phyloP scores from a whole-genome alignment of 2,113 vertebrate species.

The Heterocephalus glaber region DNA sequence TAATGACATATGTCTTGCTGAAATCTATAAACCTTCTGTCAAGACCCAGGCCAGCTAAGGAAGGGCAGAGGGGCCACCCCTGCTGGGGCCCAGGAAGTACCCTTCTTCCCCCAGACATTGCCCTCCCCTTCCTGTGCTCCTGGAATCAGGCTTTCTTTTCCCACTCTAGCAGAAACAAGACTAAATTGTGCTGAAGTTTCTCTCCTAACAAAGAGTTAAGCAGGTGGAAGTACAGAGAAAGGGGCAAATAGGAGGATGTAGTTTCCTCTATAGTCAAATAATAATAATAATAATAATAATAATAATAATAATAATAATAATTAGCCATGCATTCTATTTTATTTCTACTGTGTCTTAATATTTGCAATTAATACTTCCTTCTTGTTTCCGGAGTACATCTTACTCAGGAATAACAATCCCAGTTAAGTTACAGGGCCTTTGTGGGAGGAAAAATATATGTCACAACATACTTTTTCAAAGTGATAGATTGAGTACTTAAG shows the following conservation, averaged over 20 bases:
- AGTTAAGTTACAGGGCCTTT: constrained; percentile 38
- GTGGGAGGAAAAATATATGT: background rate
- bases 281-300: too few relatives aligned
- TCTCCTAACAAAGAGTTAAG: background rate
- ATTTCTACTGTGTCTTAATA: constrained; percentile 49
- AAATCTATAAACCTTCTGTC: background rate
- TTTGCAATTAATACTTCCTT: constrained; percentile 48
- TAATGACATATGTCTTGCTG: background rate
- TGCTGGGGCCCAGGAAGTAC: background rate
- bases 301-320: constrained; percentile 57
- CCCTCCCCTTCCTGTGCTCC: background rate
- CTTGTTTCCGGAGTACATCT: constrained; percentile 54
- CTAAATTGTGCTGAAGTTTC: background rate
- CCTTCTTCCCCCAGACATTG: background rate
- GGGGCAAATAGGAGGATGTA: background rate
- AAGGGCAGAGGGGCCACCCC: background rate
- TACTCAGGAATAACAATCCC: background rate
- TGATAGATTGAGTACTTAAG: constrained; percentile 7
- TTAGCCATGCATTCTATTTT: constrained; percentile 62
- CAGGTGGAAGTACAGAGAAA: background rate
- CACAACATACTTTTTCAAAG: constrained; percentile 49
- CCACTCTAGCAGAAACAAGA: background rate
- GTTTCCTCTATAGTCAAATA: background rate
- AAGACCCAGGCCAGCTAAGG: background rate
- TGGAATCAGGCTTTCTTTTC: background rate